These are phyloP conservation scores for Gyrodactylus salaris DNA, from an alignment of 1,140 invertebrate genomes.

Conservation along the genomic window DNA sequence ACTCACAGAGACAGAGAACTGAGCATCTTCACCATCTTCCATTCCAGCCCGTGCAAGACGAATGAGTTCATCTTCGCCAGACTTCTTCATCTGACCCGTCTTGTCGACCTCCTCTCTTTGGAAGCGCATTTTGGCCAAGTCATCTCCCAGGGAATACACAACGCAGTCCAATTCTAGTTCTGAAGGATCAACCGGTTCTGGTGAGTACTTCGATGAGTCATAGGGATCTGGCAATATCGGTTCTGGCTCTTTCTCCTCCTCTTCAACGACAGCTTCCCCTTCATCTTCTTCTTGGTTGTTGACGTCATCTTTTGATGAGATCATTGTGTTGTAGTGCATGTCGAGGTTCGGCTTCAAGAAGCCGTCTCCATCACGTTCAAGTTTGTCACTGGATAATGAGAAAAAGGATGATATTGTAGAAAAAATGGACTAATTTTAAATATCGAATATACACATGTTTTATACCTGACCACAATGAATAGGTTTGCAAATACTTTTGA, in stretches of 20 bases:
- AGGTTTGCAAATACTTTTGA: no score
- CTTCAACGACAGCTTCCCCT: slow-evolving; percentile 3
- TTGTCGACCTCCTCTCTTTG: background rate
- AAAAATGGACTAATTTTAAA: no score
- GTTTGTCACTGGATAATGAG: no score
- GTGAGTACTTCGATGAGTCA: background rate
- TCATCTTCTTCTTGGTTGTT: background rate
- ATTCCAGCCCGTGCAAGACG: background rate
- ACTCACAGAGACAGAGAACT: background rate
- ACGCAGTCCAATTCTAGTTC: slow-evolving; percentile 9
- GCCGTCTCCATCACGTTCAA: background rate
- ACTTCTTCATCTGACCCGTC: background rate
- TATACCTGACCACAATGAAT: no score
- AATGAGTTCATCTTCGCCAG: background rate
- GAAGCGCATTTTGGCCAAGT: background rate
- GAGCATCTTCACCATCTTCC: background rate
- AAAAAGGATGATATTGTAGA: no score
- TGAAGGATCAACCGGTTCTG: slow-evolving; percentile 9
- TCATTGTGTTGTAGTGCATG: no score
- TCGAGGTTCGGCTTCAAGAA: background rate
- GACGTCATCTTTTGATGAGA: background rate
- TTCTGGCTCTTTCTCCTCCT: background rate
- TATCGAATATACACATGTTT: no score
- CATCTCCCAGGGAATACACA: background rate
- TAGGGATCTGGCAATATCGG: background rate